Evolutionary conservation across 2,888 invertebrate species (phyloP).

Genomic region (Drosophila macrospina): DNA sequence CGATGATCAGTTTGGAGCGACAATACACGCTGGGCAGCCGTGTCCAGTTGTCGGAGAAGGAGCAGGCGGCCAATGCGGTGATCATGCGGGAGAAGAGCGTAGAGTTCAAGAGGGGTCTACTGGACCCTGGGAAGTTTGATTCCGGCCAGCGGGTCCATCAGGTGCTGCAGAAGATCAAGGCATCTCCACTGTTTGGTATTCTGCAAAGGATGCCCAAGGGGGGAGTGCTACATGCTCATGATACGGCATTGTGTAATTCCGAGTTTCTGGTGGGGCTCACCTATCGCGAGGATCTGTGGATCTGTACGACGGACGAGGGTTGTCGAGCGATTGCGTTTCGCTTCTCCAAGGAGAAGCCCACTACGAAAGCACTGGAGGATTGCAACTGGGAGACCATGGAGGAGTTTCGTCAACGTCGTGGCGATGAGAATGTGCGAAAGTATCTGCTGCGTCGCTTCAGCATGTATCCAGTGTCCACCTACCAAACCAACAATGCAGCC

Average conservation of each 20-base stretch:
- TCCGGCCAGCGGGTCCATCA: conserved; percentile 89
- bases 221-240: conserved; percentile 89
- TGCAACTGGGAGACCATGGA: conserved; percentile 74
- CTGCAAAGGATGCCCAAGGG: conserved; percentile 91
- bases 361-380: neutral
- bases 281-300: conserved; percentile 87
- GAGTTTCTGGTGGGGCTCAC: conserved; percentile 89
- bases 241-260: conserved; percentile 88
- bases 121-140: conserved; percentile 87
- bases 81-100: conserved; percentile 87
- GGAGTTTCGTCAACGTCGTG: conserved; percentile 61
- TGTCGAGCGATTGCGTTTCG: conserved; percentile 52
- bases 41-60: conserved; percentile 85
- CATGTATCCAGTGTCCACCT: conserved; percentile 86
- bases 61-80: conserved; percentile 87
- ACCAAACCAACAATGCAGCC: conserved; percentile 86
- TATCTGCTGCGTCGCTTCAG: conserved; percentile 87
- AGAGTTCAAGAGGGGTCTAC: conserved; percentile 87
- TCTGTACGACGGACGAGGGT: conserved; percentile 82
- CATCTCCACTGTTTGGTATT: conserved; percentile 88
- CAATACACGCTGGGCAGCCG: conserved; percentile 86
- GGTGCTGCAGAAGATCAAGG: conserved; percentile 87
- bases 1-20: conserved; percentile 86
- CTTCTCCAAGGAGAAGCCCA: conserved; percentile 66
- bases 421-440: conserved; percentile 85